phyloP scores from a whole-genome alignment of 2,888 invertebrate genomes.

The Psylliodes chrysocephalus region DNA sequence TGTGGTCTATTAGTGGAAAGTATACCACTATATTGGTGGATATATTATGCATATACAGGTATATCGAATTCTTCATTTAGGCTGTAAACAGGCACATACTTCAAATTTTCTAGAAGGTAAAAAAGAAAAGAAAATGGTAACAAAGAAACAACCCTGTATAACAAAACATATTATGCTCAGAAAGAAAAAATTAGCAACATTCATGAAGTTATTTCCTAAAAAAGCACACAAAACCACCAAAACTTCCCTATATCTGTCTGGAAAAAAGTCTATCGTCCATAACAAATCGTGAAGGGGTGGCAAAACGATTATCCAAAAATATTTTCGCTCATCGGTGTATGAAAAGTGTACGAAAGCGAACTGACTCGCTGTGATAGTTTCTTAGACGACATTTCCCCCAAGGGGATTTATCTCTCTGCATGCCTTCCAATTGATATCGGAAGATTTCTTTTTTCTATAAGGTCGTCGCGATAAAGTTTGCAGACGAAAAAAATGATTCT shows the following conservation, averaged over 20 bases:
- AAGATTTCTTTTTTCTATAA: background rate
- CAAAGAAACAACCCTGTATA: too few species aligned
- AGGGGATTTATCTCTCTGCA: background rate
- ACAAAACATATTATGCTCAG: too few species aligned
- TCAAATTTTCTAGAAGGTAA: too few species aligned
- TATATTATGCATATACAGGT: too few species aligned
- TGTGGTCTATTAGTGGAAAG: too few species aligned
- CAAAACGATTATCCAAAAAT: background rate
- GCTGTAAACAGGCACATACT: too few species aligned
- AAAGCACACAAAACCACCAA: too few species aligned
- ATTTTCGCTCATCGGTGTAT: background rate
- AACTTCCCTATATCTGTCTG: background rate
- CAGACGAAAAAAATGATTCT: too few species aligned
- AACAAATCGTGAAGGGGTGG: background rate
- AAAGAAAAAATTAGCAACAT: background rate
- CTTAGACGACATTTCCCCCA: background rate
- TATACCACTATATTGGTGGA: too few species aligned
- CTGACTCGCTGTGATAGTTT: background rate
- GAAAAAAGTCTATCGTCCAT: background rate
- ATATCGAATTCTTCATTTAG: too few species aligned
- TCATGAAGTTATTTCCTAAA: background rate
- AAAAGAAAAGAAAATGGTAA: too few species aligned
- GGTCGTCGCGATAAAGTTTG: too few species aligned
- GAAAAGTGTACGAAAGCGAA: background rate
- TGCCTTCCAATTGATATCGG: background rate